Base-by-base conservation (phyloP, 2,113 vertebrate genomes). In the Microcebus griseorufus region DNA sequence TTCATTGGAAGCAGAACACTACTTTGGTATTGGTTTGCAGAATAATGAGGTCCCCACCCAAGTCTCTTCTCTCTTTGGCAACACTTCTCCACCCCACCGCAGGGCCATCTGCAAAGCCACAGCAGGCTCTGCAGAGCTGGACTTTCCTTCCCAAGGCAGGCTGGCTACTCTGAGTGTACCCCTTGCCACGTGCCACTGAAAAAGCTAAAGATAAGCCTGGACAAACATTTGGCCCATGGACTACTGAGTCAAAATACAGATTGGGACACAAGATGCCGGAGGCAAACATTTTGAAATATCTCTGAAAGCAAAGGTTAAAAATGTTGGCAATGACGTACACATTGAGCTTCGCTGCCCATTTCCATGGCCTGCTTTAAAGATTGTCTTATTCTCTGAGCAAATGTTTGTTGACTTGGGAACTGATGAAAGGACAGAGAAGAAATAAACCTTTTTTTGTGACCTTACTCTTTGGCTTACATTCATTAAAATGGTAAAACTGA, bases 261-360 rank as follows among this genome's bases (percentile, higher is more conserved):
- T 79, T 92, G 93, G 67, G 32, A 45, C 45, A 62, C 45, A 62
- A 51, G 75, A 73, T 45, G 58, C 86, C 73, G 48, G 62, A 42
- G 62, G 65, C 81, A 96, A 97, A 48, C 65, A 87, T 97, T 96
- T 82, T 84, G 45, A 93, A 92, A 67, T 92, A 82, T 65, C 85
- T 87, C 88, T 87, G 73, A 95, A 90, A 94, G 76, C 51, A 91
- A 89, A 97, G 83, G 73, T 95, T 92, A 94, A 98, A 89, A 65
- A 73, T 51, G 25, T 95, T 93, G 88, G 80, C 67, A 84, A 17
- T n/a, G 79, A 84, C 32, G 67, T 60, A 64, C 0, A 0, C 32
- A 27, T 39, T 91, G 80, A 67, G 7, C 18, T 69, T 39, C 70
- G 53, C 29, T 65, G 18, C 22, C 60, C 92, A 64, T 91, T 88